Percentiles rank a stretch among this genome's conserved stretches.
phyloP scores from a whole-genome alignment of 2,797 vertebrate genomes.

The Tadarida brasiliensis region DNA sequence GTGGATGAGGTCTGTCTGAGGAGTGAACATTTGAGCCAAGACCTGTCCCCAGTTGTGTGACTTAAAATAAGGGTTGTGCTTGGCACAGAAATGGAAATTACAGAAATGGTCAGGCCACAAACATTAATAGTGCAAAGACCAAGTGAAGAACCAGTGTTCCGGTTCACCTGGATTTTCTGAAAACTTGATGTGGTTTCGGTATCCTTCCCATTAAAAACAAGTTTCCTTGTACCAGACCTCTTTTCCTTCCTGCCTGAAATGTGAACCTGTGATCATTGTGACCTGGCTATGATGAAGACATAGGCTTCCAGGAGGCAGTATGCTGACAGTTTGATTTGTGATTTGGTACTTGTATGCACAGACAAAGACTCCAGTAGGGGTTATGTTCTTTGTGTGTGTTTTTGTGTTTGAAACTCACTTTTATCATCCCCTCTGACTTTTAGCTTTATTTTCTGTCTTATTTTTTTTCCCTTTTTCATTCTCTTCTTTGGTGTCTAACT shows the following conservation, averaged over 20 bases:
- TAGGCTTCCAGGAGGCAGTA: slow-evolving; percentile 26
- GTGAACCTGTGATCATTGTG: background rate
- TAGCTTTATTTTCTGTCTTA: slow-evolving; percentile 46
- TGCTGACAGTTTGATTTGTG: slow-evolving; percentile 42
- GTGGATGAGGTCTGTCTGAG: background rate
- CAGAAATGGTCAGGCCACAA: slow-evolving; percentile 33
- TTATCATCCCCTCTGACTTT: background rate
- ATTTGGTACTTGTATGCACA: background rate
- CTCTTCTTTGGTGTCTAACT: slow-evolving; percentile 24
- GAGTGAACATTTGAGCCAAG: background rate
- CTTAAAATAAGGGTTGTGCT: slow-evolving; percentile 29
- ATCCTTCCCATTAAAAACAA: slow-evolving; percentile 32
- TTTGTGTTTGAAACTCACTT: background rate
- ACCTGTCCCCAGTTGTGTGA: slow-evolving; percentile 1
- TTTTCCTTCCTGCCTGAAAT: slow-evolving; percentile 29
- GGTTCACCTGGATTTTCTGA: slow-evolving; percentile 41
- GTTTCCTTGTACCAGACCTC: background rate
- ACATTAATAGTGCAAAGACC: background rate
- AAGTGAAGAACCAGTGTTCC: slow-evolving; percentile 9
- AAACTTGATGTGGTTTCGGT: slow-evolving; percentile 44
- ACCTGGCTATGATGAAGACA: background rate
- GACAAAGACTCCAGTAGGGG: background rate
- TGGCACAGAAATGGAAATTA: slow-evolving; percentile 41
- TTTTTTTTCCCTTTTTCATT: background rate
- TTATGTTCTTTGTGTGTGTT: background rate